Conservation (phyloP, 2,797 vertebrate genomes). For the Micrastur ruficollis region DNA sequence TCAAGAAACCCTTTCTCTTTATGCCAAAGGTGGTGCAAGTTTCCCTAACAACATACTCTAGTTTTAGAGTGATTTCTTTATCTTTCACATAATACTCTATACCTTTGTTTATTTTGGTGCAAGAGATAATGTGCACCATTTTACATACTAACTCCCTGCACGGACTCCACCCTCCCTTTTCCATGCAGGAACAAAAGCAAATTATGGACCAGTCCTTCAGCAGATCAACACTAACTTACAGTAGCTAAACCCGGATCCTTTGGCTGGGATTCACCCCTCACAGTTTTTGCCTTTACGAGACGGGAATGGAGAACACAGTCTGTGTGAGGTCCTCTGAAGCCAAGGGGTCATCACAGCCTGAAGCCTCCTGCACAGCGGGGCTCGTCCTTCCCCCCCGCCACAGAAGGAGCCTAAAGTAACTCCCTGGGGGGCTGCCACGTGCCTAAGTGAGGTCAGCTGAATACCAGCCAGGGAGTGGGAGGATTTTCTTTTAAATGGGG, state of each 20-base stretch:
- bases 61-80: background rate
- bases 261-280: background rate
- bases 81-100: background rate
- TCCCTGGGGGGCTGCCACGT: background rate
- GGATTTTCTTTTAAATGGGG: background rate
- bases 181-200: background rate
- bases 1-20: background rate
- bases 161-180: background rate
- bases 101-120: background rate
- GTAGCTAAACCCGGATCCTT: background rate
- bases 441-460: background rate
- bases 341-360: background rate
- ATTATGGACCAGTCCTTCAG: background rate
- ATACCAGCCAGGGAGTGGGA: background rate
- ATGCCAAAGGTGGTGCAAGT: background rate
- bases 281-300: background rate
- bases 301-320: background rate
- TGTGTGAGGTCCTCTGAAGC: background rate
- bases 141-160: background rate
- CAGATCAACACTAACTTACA: background rate
- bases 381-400: background rate
- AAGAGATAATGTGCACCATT: background rate
- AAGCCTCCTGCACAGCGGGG: background rate
- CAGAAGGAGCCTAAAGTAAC: background rate
- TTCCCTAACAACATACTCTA: background rate